phyloP scores from a whole-genome alignment of 2,888 invertebrate genomes.

The Campoplex capitator region DNA sequence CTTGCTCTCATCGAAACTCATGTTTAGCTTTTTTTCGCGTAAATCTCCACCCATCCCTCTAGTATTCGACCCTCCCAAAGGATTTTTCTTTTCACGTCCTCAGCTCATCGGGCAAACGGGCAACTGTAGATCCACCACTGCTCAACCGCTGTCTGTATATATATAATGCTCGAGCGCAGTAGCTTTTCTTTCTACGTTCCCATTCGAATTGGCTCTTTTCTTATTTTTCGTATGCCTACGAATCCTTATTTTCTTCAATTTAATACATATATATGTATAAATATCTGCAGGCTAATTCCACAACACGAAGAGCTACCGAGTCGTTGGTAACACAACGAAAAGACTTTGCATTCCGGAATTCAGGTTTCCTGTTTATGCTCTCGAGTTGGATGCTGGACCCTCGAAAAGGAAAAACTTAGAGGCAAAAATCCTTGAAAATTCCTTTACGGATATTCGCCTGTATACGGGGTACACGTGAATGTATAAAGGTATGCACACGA shows the following conservation, averaged over 20 bases:
- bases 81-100: slow-evolving; percentile 62
- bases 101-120: slow-evolving; percentile 34
- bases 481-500: neutral
- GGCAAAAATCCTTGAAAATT: slow-evolving; percentile 62
- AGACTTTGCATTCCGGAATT: slow-evolving; percentile 53
- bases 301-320: neutral
- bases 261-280: neutral
- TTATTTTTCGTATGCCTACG: slow-evolving; percentile 6
- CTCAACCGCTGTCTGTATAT: slow-evolving; percentile 14
- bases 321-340: slow-evolving; percentile 24
- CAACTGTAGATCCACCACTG: slow-evolving; percentile 48
- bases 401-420: slow-evolving; percentile 34
- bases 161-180: slow-evolving; percentile 21
- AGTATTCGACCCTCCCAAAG: slow-evolving; percentile 36
- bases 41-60: slow-evolving; percentile 18
- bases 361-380: slow-evolving; percentile 27
- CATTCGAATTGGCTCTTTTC: slow-evolving; percentile 43
- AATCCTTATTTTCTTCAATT: slow-evolving; percentile 6
- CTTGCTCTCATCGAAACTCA: slow-evolving; percentile 33
- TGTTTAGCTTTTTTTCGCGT: slow-evolving; percentile 50
- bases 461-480: neutral
- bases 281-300: slow-evolving; percentile 1
- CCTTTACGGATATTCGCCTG: slow-evolving; percentile 45
- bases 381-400: slow-evolving; percentile 12
- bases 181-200: slow-evolving; percentile 42